A percentile compares a stretch with the other conserved stretches of the same genome.
Evolutionary conservation across 2,888 invertebrate species (phyloP).

Genomic region (Eurois occulta): DNA sequence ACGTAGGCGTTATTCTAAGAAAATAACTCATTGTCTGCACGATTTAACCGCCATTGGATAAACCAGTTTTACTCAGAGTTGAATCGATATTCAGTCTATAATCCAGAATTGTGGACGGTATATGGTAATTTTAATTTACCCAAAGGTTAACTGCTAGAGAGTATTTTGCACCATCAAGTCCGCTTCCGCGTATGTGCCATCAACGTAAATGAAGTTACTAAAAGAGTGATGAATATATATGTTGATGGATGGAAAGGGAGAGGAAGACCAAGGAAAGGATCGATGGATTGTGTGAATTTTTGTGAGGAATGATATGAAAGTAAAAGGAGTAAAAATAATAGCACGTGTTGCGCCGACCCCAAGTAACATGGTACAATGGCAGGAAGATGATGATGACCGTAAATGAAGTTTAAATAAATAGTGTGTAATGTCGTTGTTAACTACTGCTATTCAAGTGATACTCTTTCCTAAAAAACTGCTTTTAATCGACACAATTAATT

Average conservation of each 20-base stretch:
- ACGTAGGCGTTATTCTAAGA: slow-evolving; percentile 44
- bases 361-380: too few species aligned
- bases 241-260: too few species aligned
- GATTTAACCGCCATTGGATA: slow-evolving; percentile 13
- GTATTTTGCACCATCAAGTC: background rate
- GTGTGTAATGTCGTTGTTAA: background rate
- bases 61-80: slow-evolving; percentile 19
- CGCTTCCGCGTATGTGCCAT: background rate
- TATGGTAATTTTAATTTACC: background rate
- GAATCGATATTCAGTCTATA: background rate
- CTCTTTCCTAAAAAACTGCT: background rate
- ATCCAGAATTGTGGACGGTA: background rate
- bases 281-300: too few species aligned
- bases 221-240: too few species aligned
- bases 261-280: too few species aligned
- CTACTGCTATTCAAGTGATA: too few species aligned
- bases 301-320: too few species aligned
- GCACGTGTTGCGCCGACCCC: too few species aligned
- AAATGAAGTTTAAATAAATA: background rate
- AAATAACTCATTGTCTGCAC: slow-evolving; percentile 38
- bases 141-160: background rate
- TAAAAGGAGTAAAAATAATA: too few species aligned
- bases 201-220: background rate
- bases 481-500: background rate
- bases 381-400: background rate